Conservation (phyloP, 2,113 vertebrate species). For the Setophaga coronata region DNA sequence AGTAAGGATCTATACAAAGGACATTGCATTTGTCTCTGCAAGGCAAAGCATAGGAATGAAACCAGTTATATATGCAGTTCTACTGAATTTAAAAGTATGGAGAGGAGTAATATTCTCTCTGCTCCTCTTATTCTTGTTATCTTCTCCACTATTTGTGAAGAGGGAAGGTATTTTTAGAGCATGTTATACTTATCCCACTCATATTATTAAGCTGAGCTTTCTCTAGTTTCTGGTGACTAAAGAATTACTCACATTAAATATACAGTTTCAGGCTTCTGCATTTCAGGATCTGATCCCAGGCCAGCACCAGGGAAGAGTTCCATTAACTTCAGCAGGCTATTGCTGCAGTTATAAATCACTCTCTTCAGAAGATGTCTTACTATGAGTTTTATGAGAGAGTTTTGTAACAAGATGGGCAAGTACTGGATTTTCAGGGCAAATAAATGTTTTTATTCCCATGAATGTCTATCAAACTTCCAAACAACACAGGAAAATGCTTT, state of each 20-base stretch:
- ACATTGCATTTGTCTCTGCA: not conserved
- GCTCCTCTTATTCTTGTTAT: not conserved
- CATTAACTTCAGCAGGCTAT: not conserved
- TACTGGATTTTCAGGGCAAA: not conserved
- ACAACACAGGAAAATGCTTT: not conserved
- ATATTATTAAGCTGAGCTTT: not conserved
- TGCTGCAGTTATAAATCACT: not conserved
- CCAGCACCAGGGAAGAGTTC: not conserved
- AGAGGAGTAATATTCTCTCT: not conserved
- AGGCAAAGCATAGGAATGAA: not conserved
- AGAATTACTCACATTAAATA: not conserved
- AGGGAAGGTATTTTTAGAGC: not conserved
- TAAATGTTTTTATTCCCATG: not conserved
- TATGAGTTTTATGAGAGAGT: not conserved
- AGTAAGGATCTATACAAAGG: not conserved
- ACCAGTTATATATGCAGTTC: not conserved
- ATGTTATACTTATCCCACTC: not conserved
- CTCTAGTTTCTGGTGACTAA: not conserved
- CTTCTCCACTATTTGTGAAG: not conserved
- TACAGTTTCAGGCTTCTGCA: not conserved
- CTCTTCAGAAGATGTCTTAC: not conserved
- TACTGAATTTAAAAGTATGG: not conserved
- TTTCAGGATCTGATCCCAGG: not conserved
- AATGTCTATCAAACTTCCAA: not conserved
- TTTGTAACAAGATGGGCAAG: not conserved